Base-by-base conservation (phyloP, 2,797 vertebrate genomes). In the Dicrostonyx torquatus region DNA sequence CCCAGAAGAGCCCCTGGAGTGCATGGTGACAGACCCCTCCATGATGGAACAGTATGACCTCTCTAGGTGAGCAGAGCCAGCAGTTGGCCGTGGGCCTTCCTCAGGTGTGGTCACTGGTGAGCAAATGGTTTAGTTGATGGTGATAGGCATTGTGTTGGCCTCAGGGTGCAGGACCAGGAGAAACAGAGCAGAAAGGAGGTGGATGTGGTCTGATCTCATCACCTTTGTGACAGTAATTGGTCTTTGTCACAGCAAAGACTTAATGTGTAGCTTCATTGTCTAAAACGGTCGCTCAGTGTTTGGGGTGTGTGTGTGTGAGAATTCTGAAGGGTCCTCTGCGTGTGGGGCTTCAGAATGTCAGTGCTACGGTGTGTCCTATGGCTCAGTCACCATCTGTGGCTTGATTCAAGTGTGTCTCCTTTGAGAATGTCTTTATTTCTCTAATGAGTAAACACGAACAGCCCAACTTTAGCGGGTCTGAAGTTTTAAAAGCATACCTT, bases 41-140 rank as follows among this genome's bases (percentile, higher is more conserved):
- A 99, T 98, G 0, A 94, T 99, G 87, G 98, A 99, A 43, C 99
- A 99, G 29, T 99, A 99, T 13, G 99, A 99, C 93, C 97, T 99
- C 34, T 99, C 99, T 97, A 99, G 99, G 99, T 99, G 97, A 98
- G 50, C 82, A 58, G 26, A 20, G 20, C 8, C 14, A 31, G n/a
- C 73, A 2, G n/a, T 73, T 77, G 12, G 15, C 34, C 40, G 2
- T 26, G 2, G 79, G n/a, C 53, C 70, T 17, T 2, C 8, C 31
- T 73, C 22, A 4, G 1, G 20, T 4, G 1, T 13, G 5, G 58
- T 18, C 10, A 34, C 48, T 8, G 17, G 45, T 40, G 82, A 66
- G 48, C 55, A 0, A 0, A 2, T 17, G 1, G 4, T 40, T 37
- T 34, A 90, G 78, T 75, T 1, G 0, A 10, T 6, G 17, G 6